Percentiles rank a stretch among this genome's conserved stretches.
Evolutionary conservation across 2,888 invertebrate species (phyloP).

Genomic region (Perithous albicinctus): DNA sequence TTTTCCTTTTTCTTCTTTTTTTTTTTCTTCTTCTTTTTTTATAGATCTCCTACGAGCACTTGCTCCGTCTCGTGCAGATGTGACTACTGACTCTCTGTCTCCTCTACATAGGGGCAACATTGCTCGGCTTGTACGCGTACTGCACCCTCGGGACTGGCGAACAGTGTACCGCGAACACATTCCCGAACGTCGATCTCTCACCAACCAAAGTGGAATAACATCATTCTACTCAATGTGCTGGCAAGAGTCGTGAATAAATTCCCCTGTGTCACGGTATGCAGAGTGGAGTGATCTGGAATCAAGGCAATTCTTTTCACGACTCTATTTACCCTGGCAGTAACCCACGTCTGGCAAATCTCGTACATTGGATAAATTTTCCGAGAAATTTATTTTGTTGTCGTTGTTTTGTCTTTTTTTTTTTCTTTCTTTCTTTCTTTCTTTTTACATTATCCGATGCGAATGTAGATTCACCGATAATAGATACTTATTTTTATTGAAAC

Average conservation of each 20-base stretch:
- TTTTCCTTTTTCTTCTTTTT: too few relatives aligned
- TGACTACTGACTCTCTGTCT: not conserved
- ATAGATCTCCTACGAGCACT: not conserved
- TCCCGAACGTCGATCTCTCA: slow-evolving; percentile 33
- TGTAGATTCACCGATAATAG: too few relatives aligned
- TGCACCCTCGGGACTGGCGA: slow-evolving; percentile 9
- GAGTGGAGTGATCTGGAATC: slow-evolving; percentile 29
- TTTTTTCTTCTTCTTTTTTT: too few relatives aligned
- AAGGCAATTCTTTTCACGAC: slow-evolving; percentile 10
- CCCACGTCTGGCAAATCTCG: not conserved
- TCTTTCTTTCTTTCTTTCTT: too few relatives aligned
- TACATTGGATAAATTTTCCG: not conserved
- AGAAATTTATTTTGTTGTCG: too few relatives aligned
- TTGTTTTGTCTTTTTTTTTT: too few relatives aligned
- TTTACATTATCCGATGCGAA: not conserved
- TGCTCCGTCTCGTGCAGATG: not conserved
- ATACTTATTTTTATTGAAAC: not conserved
- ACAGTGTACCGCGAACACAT: slow-evolving; percentile 3
- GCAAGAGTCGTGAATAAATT: slow-evolving; percentile 53
- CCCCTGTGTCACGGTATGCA: not conserved
- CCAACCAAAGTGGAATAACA: slow-evolving; percentile 48
- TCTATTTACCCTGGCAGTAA: not conserved
- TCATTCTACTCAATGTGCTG: slow-evolving; percentile 10
- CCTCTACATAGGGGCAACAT: not conserved
- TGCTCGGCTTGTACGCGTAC: not conserved